phyloP scores from a whole-genome alignment of 2,888 invertebrate genomes.

The Cataglyphis altisquamis region DNA sequence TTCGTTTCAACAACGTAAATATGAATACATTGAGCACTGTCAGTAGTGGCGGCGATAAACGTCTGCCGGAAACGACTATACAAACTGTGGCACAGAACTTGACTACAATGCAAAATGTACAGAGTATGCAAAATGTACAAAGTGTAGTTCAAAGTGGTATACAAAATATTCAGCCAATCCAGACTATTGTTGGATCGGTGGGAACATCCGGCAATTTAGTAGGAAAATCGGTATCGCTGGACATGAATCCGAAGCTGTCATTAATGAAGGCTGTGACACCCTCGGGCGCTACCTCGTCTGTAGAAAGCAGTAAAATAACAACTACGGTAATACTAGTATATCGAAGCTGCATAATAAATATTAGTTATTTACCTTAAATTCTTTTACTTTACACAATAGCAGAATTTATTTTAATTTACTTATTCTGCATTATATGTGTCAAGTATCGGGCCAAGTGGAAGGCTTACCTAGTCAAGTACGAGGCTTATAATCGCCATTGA shows the following conservation, averaged over 20 bases:
- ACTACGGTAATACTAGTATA: constrained; percentile 72
- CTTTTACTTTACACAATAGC: background rate
- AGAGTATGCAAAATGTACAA: constrained; percentile 77
- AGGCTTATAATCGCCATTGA: background rate
- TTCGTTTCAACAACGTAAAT: constrained; percentile 33
- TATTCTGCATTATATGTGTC: background rate
- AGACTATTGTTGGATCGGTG: constrained; percentile 79
- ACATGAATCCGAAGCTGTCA: constrained; percentile 83
- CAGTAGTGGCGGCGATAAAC: constrained; percentile 81
- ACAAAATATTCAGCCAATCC: constrained; percentile 81
- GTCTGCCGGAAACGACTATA: constrained; percentile 78
- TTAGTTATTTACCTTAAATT: background rate
- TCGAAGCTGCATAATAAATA: background rate
- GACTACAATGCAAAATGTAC: constrained; percentile 82
- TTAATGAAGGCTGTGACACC: constrained; percentile 82
- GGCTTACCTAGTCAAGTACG: background rate
- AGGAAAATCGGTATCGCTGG: constrained; percentile 83
- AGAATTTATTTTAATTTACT: background rate
- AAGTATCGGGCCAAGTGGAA: background rate
- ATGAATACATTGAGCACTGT: constrained; percentile 78
- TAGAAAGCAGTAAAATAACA: constrained; percentile 82
- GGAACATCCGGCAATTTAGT: constrained; percentile 79
- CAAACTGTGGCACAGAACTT: constrained; percentile 82
- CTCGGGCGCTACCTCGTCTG: constrained; percentile 78
- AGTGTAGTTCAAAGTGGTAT: constrained; percentile 81